Evolutionary conservation across 2,888 invertebrate species (phyloP).

Genomic region (Aspidiotus rigidus): DNA sequence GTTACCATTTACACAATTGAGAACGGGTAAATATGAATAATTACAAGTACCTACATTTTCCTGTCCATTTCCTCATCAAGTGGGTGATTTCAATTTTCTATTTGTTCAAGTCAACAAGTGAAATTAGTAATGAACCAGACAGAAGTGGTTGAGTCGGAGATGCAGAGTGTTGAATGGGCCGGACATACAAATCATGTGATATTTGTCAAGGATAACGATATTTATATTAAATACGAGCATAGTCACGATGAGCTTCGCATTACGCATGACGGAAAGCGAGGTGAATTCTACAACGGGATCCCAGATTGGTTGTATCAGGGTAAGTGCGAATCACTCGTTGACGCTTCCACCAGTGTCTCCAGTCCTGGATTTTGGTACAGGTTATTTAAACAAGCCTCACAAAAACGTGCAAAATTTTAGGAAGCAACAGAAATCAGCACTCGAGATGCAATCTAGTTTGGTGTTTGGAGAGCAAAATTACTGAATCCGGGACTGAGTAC

Average conservation of each 20-base stretch:
- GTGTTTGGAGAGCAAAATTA: too few relatives aligned
- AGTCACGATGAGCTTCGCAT: slow-evolving; percentile 51
- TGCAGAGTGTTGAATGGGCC: slow-evolving; percentile 78
- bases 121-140: slow-evolving; percentile 15
- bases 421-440: too few relatives aligned
- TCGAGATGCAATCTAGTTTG: too few relatives aligned
- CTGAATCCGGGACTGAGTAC: too few relatives aligned
- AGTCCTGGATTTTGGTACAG: too few relatives aligned
- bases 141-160: slow-evolving; percentile 38
- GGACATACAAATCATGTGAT: slow-evolving; percentile 66
- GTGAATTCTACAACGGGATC: slow-evolving; percentile 67
- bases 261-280: slow-evolving; percentile 52
- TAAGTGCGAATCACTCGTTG: slow-evolving; percentile 9
- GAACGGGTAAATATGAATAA: slow-evolving; percentile 48
- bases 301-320: slow-evolving; percentile 83
- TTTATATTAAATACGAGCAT: slow-evolving; percentile 69
- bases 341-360: too few relatives aligned
- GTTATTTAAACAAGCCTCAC: too few relatives aligned
- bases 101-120: slow-evolving; percentile 17
- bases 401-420: too few relatives aligned
- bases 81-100: background rate
- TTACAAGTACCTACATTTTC: background rate
- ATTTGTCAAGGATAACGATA: slow-evolving; percentile 82
- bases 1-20: slow-evolving; percentile 86
- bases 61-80: background rate